These are phyloP conservation scores for Pandemis corylana DNA, from an alignment of 2,888 invertebrate genomes.

Conservation along the genomic window DNA sequence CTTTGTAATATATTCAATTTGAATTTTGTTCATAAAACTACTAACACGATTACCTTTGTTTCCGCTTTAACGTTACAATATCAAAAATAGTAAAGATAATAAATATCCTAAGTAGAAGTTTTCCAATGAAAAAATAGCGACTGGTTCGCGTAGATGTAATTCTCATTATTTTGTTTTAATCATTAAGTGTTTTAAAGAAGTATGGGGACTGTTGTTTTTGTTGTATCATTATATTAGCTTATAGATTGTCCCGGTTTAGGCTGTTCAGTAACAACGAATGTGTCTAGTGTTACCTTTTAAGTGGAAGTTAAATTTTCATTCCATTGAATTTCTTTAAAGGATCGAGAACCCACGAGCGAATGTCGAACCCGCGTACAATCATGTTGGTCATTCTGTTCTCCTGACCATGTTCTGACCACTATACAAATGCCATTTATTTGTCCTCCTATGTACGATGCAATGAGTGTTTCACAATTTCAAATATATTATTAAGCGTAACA, in stretches of 20 bases:
- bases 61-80: slow-evolving; percentile 38
- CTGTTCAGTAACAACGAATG: slow-evolving; percentile 82
- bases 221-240: slow-evolving; percentile 53
- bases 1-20: slow-evolving; percentile 51
- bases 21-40: slow-evolving; percentile 40
- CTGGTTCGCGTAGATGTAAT: slow-evolving; percentile 63
- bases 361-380: slow-evolving; percentile 14
- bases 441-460: slow-evolving; percentile 52
- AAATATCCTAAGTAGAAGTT: slow-evolving; percentile 56
- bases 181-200: slow-evolving; percentile 48
- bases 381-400: neutral
- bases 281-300: slow-evolving; percentile 67
- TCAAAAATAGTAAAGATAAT: slow-evolving; percentile 43
- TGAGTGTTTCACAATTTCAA: slow-evolving; percentile 61
- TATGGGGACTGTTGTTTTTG: slow-evolving; percentile 51
- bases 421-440: slow-evolving; percentile 49
- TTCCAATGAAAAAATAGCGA: slow-evolving; percentile 60
- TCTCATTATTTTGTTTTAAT: slow-evolving; percentile 51
- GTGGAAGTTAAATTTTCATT: slow-evolving; percentile 49
- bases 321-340: slow-evolving; percentile 36
- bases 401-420: slow-evolving; percentile 11
- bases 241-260: slow-evolving; percentile 70
- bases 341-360: slow-evolving; percentile 23
- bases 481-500: slow-evolving; percentile 66
- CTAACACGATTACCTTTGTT: slow-evolving; percentile 27